Base-by-base conservation (phyloP, 2,797 vertebrate genomes). In the Sebastes matsubarae region DNA sequence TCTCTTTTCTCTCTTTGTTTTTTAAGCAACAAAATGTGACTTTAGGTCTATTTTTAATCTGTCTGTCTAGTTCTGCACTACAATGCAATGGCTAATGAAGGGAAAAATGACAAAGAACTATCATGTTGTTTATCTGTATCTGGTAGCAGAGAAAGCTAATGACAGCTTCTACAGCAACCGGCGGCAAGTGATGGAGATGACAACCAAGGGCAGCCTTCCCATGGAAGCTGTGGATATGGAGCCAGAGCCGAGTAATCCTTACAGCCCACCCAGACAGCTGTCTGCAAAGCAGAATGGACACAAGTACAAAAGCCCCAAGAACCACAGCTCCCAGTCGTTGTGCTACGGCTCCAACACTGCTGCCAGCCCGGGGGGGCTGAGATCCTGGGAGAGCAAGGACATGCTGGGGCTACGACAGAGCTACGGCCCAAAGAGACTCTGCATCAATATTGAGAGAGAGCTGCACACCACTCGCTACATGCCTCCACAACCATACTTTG, bases 401-500 rank as follows among this genome's bases (percentile, higher is more conserved):
- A 95, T 92, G 2, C 94, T 97, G 69, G 96, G 97, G 16, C 95
- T 96, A 74, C 94, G 97, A 79, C 97, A 97, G 78, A 95, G 91
- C 3, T 97, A 96, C 3, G 85, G 93, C 73, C 95, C 91, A 86
- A 98, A 97, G 92, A 98, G 97, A 93, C 97, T 97, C 4, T 96
- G 96, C 46, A 89, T 94, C 22, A 34, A 34, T 34, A 90, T 95
- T 6, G 97, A 98, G 75, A 96, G 97, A 1, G 97, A 98, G 92
- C 94, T 97, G 11, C 89, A 97, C 84, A 95, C 96, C 30, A 93
- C 96, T 14, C 97, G 96, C 70, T 98, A 97, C 84, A 75, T 97
- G 86, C 96, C 97, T 78, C 95, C 97, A 61, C 98, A 99, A 88
- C 97, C 98, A 25, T 99, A 99, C 95, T 99, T 98, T 93, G 97